phyloP scores from a whole-genome alignment of 1,140 invertebrate genomes.

The Drosophila paulistorum region DNA sequence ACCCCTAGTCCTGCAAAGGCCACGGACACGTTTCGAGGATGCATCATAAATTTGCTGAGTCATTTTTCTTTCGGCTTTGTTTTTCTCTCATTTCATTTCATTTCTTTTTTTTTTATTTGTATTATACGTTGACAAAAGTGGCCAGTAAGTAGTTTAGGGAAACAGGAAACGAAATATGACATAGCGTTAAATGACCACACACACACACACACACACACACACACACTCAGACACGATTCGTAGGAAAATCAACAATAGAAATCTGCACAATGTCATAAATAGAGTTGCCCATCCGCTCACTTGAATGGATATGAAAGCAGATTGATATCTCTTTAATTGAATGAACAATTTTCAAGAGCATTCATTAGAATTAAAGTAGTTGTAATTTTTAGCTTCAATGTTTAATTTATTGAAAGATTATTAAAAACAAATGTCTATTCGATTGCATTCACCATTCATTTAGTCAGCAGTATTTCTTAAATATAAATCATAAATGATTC shows the following conservation, averaged over 20 bases:
- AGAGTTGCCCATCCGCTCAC: constrained; percentile 4
- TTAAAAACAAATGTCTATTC: not conserved
- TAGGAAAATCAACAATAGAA: constrained; percentile 13
- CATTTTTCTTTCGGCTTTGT: constrained; percentile 47
- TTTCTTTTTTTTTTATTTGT: constrained; percentile 22
- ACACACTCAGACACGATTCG: not conserved
- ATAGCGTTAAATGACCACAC: constrained; percentile 56
- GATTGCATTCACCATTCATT: not conserved
- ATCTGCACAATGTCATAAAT: constrained; percentile 9
- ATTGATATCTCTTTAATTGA: constrained; percentile 25
- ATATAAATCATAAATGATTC: not conserved
- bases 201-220: constrained; percentile 1
- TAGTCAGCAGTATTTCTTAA: not conserved
- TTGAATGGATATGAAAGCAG: constrained; percentile 25
- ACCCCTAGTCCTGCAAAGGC: constrained; percentile 25
- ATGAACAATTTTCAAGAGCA: constrained; percentile 19
- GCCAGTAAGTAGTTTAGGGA: constrained; percentile 51
- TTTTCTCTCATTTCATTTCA: constrained; percentile 32
- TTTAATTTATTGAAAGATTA: not conserved
- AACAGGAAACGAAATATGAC: constrained; percentile 54
- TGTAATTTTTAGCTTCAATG: not conserved
- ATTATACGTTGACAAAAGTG: constrained; percentile 59
- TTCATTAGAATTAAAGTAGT: not conserved
- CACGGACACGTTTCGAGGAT: constrained; percentile 49
- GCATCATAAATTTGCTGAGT: constrained; percentile 55